A percentile compares a stretch with the other conserved stretches of the same genome.
Conservation (phyloP, 1,140 invertebrate species). For the Bursaphelenchus mucronatus region DNA sequence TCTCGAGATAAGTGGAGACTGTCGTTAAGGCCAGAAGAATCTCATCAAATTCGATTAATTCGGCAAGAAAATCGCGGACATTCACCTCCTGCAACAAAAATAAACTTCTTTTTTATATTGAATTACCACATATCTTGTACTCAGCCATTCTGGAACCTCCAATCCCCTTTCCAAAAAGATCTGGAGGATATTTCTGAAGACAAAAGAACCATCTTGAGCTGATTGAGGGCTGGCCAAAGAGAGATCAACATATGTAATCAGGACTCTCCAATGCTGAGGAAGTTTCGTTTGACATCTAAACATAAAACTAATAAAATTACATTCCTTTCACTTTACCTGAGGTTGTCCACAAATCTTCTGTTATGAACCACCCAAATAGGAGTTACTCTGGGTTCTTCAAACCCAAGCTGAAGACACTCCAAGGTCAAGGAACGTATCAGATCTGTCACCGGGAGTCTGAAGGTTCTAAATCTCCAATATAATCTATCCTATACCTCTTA, state of each 20-base stretch:
- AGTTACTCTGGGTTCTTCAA: not conserved
- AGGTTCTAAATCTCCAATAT: conserved; percentile 9
- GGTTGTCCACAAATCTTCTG: conserved; percentile 13
- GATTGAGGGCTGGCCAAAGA: conserved; percentile 14
- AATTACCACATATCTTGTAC: conserved; percentile 26
- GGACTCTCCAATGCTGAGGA: conserved; percentile 31
- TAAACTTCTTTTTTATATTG: not conserved
- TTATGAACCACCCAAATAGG: conserved; percentile 10
- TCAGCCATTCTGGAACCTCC: conserved; percentile 35
- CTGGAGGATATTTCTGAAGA: conserved; percentile 35
- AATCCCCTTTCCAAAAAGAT: conserved; percentile 28
- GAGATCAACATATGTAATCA: conserved; percentile 43
- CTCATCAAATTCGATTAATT: conserved; percentile 41
- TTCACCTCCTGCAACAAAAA: conserved; percentile 31
- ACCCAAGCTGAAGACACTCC: conserved; percentile 10
- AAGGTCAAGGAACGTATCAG: conserved; percentile 5
- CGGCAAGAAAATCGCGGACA: conserved; percentile 36
- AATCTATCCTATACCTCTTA: not conserved
- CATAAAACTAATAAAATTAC: conserved; percentile 9
- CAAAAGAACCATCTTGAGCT: conserved; percentile 26
- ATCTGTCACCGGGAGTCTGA: conserved; percentile 7
- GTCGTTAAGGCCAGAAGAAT: conserved; percentile 30
- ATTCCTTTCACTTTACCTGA: not conserved
- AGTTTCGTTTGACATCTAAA: conserved; percentile 27
- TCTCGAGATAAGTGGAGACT: conserved; percentile 26